Conservation (phyloP, 1,140 invertebrate species). For the Leptinotarsa texana region DNA sequence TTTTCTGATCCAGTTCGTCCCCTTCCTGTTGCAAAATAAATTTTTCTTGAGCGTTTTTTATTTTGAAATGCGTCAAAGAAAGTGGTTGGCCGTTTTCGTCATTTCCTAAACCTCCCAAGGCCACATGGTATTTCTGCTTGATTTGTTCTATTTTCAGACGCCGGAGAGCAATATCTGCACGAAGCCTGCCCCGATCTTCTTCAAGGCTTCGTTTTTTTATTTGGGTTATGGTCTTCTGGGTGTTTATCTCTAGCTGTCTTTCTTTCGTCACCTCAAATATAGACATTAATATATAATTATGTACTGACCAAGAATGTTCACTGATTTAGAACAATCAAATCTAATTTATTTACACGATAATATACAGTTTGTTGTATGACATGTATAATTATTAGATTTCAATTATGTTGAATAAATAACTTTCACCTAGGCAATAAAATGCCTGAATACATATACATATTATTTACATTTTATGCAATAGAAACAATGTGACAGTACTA, state of each 20-base stretch:
- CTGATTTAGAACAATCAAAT: no score
- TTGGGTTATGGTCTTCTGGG: slow-evolving; percentile 62
- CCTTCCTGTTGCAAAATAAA: slow-evolving; percentile 70
- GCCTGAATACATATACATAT: no score
- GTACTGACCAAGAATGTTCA: neutral
- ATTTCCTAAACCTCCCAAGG: slow-evolving; percentile 56
- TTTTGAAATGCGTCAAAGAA: slow-evolving; percentile 68
- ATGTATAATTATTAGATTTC: no score
- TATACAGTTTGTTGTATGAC: no score
- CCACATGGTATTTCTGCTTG: slow-evolving; percentile 56
- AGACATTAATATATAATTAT: neutral
- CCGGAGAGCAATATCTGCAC: slow-evolving; percentile 60
- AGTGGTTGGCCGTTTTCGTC: slow-evolving; percentile 64
- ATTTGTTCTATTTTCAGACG: slow-evolving; percentile 64
- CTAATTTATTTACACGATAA: no score
- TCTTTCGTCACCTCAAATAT: slow-evolving; percentile 65
- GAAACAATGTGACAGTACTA: no score
- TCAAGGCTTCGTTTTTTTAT: slow-evolving; percentile 61
- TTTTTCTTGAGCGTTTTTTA: slow-evolving; percentile 71
- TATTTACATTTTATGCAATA: no score
- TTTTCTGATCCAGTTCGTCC: slow-evolving; percentile 69
- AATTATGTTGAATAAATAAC: no score
- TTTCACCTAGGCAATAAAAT: no score
- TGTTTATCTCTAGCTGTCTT: slow-evolving; percentile 64
- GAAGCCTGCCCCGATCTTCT: slow-evolving; percentile 64